A percentile compares a stretch with the other conserved stretches of the same genome.
Conservation (phyloP, 92 coral and sea anemone species). For the Bergia puertoricense region DNA sequence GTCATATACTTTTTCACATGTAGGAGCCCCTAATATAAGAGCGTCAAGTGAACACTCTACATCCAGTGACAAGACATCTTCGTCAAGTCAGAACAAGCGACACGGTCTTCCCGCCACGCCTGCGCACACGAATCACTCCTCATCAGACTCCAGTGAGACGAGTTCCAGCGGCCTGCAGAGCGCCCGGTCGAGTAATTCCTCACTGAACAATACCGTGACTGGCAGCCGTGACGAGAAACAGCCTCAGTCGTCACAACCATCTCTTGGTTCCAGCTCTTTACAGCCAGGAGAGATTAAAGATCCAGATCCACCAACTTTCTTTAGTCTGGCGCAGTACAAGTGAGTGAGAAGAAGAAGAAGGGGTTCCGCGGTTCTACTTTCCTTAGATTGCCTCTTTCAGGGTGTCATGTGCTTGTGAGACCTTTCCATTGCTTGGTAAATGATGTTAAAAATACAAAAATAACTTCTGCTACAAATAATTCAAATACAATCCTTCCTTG, state of each 20-base stretch:
- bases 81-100: slow-evolving; percentile 8
- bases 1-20: neutral
- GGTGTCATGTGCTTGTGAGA: too few species aligned
- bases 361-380: too few species aligned
- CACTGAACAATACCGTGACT: slow-evolving; percentile 22
- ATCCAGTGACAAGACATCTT: neutral
- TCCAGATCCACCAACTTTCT: slow-evolving; percentile 34
- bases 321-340: slow-evolving; percentile 40
- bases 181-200: slow-evolving; percentile 23
- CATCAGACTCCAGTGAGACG: slow-evolving; percentile 34
- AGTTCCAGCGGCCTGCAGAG: slow-evolving; percentile 35
- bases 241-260: neutral
- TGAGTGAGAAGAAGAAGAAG: neutral
- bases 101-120: slow-evolving; percentile 30
- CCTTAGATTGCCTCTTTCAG: too few species aligned
- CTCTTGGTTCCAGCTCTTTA: slow-evolving; percentile 18
- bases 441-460: too few species aligned
- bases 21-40: neutral
- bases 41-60: slow-evolving; percentile 16
- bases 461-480: too few species aligned
- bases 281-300: slow-evolving; percentile 9
- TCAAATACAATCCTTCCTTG: too few species aligned
- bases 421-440: too few species aligned
- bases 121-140: slow-evolving; percentile 28
- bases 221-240: slow-evolving; percentile 29